phyloP scores from a whole-genome alignment of 2,113 vertebrate genomes.

The Plecotus auritus region DNA sequence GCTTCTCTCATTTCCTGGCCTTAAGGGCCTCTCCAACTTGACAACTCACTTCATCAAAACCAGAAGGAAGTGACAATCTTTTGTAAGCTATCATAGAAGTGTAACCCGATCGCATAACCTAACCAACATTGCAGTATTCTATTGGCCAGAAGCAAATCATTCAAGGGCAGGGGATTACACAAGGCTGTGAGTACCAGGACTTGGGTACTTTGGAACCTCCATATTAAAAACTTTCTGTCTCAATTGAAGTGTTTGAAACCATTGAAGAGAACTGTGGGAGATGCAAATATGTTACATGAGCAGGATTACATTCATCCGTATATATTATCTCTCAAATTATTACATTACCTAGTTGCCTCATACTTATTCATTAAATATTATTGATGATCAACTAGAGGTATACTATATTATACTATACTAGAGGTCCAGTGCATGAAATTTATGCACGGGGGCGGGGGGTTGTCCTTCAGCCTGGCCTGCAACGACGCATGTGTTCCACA shows the following conservation, averaged over 20 bases:
- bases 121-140: background rate
- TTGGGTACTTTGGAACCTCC: background rate
- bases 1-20: background rate
- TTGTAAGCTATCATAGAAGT: background rate
- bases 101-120: background rate
- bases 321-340: background rate
- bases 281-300: background rate
- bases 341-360: background rate
- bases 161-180: background rate
- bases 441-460: too few relatives aligned
- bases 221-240: background rate
- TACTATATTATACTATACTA: background rate
- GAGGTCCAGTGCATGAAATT: too few relatives aligned
- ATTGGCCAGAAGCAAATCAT: background rate
- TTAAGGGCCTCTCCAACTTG: background rate
- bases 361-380: background rate
- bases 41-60: background rate
- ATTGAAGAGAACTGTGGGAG: background rate
- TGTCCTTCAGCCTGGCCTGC: too few relatives aligned
- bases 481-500: too few relatives aligned
- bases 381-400: background rate
- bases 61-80: background rate
- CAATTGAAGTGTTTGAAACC: background rate
- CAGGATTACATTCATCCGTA: background rate
- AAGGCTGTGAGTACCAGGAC: background rate